Evolutionary conservation across 2,888 invertebrate species (phyloP), one percentile per base, ranked within the genome.

Genomic region (Exocentrus adspersus): DNA sequence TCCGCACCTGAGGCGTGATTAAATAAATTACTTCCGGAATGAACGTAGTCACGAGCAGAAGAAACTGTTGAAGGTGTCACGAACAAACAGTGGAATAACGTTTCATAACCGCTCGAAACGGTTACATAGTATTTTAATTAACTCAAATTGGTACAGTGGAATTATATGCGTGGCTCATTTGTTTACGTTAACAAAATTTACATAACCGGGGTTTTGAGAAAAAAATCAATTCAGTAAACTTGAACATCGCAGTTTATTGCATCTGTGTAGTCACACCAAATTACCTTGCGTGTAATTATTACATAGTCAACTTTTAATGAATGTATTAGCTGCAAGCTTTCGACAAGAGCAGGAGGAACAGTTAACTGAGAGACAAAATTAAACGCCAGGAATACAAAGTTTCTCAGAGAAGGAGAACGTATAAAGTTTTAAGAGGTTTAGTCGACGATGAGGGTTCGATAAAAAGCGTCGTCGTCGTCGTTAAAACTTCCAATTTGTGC

Each of bases 1-100:
- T 19, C 42, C 32, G 43, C 57, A 57, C 46, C 57, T 57, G 57
- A 9, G 57, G 30, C 20, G 16, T n/a, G 46, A 45, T 57, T 57
- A 57, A 57, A 20, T 0, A 10, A 20, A 57, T 57, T 57, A 37
- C 12, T 12, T 5, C 37, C n/a, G 37, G 37, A 37, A 37, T 2
- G 37, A n/a, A 12, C 12, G 5, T 2, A 14, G 12, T 37, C 12
- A 14, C 12, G 14, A 5, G 37, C 37, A 12, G 12, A 2, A 37
- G 37, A 12, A 12, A 37, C 37, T 37, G 37, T 12, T n/a, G 12
- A 37, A 24, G 3, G 7, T 24, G 24, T 46, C 6, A 24, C 14
- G 50, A 24, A 12, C n/a, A 6, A 21, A 46, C 12, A 9, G 7
- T 20, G 20, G 46, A 21, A n/a, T n/a, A n/a, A n/a, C n/a, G n/a